Evolutionary conservation across 2,113 vertebrate species (phyloP), one percentile per base, ranked within the genome.

Genomic region (Pungitius pungitius): DNA sequence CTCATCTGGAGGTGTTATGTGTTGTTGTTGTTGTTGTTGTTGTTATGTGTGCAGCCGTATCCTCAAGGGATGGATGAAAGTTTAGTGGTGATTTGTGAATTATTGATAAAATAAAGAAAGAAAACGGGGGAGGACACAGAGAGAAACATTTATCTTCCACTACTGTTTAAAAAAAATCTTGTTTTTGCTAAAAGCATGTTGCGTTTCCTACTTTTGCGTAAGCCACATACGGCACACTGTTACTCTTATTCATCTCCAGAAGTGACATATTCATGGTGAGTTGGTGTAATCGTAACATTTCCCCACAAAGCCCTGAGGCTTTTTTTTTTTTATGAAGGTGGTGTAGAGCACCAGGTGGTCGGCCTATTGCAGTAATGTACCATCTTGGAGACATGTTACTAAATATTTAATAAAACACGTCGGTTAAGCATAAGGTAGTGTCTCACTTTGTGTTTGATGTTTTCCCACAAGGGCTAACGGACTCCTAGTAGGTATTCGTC

Each of bases 261-360:
- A 64, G 37, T 67, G 61, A 76, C 73, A 81, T 37, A 83, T 75
- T 78, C n/a, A 69, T 68, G 39, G 14, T 63, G 68, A 78, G 69
- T 51, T 13, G 5, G 58, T 77, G 85, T 87, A 83, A 88, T 85
- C 85, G 70, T 40, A 78, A 73, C 57, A 58, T 40, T 24, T 33
- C 57, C 62, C 66, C 51, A 73, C 33, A 42, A 83, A 80, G 56
- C 73, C 75, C 78, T 47, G 42, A 72, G 68, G 77, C 66, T 27
- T 63, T 83, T 69, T 60, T 51, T 67, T 66, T 47, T 71, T 69
- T 59, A 82, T 85, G 33, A 77, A 61, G 58, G 70, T 67, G 81
- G 60, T 71, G 59, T 62, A 74, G 70, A 78, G 57, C 3, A 2
- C 39, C 56, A 22, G 30, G 15, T 27, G 33, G 40, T 51, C 33